A percentile compares a stretch with the other conserved stretches of the same genome.
These are phyloP conservation scores for Pseudotriccus pelzelni DNA, from an alignment of 2,797 vertebrate genomes.

Conservation along the genomic window DNA sequence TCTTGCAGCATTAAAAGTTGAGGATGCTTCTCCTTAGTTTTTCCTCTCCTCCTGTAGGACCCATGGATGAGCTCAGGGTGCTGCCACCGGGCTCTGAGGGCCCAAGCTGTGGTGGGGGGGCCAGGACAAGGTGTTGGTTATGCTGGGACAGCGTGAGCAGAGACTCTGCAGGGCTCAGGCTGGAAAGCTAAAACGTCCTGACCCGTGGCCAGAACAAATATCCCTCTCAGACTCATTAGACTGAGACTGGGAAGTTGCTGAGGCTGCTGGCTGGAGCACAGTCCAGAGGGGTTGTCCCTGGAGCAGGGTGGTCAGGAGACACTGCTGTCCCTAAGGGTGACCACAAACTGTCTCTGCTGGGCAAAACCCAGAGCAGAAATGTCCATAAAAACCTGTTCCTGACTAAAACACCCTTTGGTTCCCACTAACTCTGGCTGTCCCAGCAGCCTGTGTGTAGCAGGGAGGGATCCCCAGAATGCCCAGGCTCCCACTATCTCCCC, in stretches of 20 bases:
- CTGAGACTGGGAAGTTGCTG: background rate
- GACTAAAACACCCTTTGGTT: background rate
- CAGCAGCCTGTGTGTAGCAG: background rate
- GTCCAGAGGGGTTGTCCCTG: background rate
- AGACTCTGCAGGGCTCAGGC: background rate
- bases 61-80: fast-evolving
- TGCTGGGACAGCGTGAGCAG: background rate
- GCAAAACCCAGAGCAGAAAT: background rate
- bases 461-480: background rate
- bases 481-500: background rate
- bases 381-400: background rate
- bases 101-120: background rate
- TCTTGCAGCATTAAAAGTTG: background rate
- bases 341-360: background rate
- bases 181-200: background rate
- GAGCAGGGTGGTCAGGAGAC: background rate
- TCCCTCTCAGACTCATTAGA: background rate
- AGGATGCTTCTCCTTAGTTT: background rate
- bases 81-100: fast-evolving
- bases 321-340: background rate
- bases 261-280: background rate
- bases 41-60: background rate
- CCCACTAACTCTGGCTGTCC: background rate
- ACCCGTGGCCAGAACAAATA: background rate
- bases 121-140: background rate